These are phyloP conservation scores for Centropus unirufus DNA, from an alignment of 2,113 vertebrate genomes.

Conservation along the genomic window DNA sequence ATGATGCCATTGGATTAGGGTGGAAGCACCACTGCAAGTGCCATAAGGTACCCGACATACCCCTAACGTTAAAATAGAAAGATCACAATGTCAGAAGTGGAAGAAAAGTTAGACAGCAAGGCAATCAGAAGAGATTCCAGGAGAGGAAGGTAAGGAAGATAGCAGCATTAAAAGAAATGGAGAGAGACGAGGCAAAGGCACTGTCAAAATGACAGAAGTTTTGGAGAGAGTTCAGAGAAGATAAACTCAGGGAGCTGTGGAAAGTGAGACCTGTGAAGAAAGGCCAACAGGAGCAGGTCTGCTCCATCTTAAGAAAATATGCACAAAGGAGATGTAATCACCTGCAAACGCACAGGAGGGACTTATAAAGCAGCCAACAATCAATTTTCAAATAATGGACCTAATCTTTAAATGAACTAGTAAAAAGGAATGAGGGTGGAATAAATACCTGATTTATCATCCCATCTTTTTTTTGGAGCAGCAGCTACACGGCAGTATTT, in stretches of 20 bases:
- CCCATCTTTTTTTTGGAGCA: not conserved
- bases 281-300: not conserved
- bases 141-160: not conserved
- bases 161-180: not conserved
- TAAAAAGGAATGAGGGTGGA: not conserved
- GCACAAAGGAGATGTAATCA: not conserved
- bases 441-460: not conserved
- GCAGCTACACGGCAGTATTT: not conserved
- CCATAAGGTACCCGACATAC: not conserved
- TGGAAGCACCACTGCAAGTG: not conserved
- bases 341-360: not conserved
- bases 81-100: not conserved
- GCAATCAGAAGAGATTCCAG: not conserved
- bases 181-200: not conserved
- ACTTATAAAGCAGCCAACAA: not conserved
- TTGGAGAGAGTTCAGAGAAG: not conserved
- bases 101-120: not conserved
- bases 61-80: not conserved
- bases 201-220: not conserved
- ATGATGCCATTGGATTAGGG: not conserved
- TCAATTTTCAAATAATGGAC: not conserved
- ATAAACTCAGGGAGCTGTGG: not conserved
- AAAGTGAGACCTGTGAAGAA: not conserved
- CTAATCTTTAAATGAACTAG: not conserved
- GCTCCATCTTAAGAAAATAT: fast-evolving